Conservation (phyloP, 2,797 vertebrate species). For the Tarsius wallacei region DNA sequence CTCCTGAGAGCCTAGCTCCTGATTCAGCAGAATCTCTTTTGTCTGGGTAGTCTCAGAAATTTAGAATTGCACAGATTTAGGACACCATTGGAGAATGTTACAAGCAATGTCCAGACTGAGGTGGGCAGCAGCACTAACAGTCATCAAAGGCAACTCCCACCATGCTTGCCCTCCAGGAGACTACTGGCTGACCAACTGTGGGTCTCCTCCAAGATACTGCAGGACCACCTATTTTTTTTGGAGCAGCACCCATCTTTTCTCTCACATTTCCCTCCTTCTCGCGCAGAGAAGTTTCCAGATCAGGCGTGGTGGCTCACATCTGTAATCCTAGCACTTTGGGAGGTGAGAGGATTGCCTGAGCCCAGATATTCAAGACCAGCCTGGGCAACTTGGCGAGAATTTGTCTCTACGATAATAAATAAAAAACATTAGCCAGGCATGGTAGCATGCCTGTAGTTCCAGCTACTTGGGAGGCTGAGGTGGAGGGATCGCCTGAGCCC, state of each 20-base stretch:
- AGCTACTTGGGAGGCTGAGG: too few relatives aligned
- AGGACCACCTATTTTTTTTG: background rate
- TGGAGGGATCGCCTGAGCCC: too few relatives aligned
- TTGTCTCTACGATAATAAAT: too few relatives aligned
- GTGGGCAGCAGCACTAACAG: background rate
- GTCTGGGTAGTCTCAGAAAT: slow-evolving; percentile 24
- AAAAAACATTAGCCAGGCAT: too few relatives aligned
- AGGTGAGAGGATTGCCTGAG: too few relatives aligned
- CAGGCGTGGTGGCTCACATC: too few relatives aligned
- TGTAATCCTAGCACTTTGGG: too few relatives aligned
- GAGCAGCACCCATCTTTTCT: background rate
- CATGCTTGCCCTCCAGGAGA: background rate
- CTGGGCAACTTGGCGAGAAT: too few relatives aligned
- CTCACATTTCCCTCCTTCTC: background rate
- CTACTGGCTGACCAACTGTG: background rate
- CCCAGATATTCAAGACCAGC: too few relatives aligned
- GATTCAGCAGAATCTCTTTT: slow-evolving; percentile 47
- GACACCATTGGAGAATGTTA: background rate
- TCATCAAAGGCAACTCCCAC: background rate
- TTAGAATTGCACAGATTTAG: background rate
- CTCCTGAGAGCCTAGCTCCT: background rate
- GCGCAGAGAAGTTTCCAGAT: too few relatives aligned
- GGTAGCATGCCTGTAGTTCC: too few relatives aligned
- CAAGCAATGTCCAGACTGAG: background rate
- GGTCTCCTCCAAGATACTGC: background rate